Base-by-base conservation (phyloP, 1,140 invertebrate genomes). In the Drusus annulatus region DNA sequence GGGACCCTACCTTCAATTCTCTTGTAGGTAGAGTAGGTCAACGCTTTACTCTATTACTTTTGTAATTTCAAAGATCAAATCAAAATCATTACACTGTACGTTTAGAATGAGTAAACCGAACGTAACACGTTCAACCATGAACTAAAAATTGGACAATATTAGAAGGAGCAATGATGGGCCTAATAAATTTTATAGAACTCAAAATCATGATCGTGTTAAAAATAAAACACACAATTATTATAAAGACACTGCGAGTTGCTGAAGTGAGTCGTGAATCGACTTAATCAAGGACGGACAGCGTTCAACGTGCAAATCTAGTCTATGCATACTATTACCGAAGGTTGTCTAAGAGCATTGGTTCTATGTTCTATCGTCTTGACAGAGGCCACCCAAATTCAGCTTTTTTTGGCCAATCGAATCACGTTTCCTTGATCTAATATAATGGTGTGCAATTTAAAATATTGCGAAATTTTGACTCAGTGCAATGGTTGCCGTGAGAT, bases 391-490 rank as follows among this genome's bases (percentile, higher is more conserved):
- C 21, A 28, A 45, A 45, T 17, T 3, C 62, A 28, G 62, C 62
- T 13, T 65, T 65, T 63, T 65, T 65, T 65, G 28, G 21, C 21
- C 25, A 65, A 65, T 28, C 25, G 21, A 28, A 65, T 65, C 62
- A 65, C 62, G 28, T 65, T 25, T 65, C 21, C 25, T 28, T 65
- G 25, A 28, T 65, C 21, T 28, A 1, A 25, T 31, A 63, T 65
- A 65, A 31, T 28, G 62, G 62, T 21, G 62, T 65, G 62, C 28
- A 65, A 65, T 65, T 65, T 65, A 8, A 65, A 28, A 21, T 65
- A 65, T 65, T 65, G 62, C 62, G 28, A 28, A 65, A 28, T 25
- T 65, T 28, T 28, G 5, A 25, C 36, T 10, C 36, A 13, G 1
- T 45, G 36, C 36, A 45, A 25, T n/a, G 16, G 19, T 31, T n/a